These are phyloP conservation scores for Andrena flavipes DNA, from an alignment of 2,888 invertebrate genomes.

Conservation along the genomic window DNA sequence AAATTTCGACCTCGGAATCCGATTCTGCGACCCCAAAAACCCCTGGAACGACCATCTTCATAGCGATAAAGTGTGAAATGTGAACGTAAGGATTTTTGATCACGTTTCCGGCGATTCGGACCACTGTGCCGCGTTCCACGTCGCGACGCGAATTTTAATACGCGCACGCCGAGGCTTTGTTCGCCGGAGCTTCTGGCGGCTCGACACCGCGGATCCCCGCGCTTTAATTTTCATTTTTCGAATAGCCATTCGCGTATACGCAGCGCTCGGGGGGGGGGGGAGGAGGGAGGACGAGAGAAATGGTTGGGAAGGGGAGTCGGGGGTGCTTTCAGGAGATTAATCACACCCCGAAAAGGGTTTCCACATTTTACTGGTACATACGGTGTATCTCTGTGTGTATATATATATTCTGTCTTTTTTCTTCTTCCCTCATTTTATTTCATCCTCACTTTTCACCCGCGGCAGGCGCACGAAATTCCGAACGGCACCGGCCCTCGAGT, in stretches of 20 bases:
- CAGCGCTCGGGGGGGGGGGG: background rate
- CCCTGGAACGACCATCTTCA: too few relatives aligned
- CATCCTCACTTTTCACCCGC: conserved; percentile 28
- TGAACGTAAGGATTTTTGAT: too few relatives aligned
- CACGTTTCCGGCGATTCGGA: too few relatives aligned
- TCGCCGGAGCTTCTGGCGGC: background rate
- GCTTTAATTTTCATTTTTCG: conserved; percentile 29
- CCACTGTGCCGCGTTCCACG: too few relatives aligned
- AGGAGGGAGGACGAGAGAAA: conserved; percentile 1
- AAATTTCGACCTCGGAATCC: too few relatives aligned
- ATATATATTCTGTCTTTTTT: conserved; percentile 13
- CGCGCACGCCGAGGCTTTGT: background rate
- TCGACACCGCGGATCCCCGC: background rate
- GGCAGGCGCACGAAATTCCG: conserved; percentile 51
- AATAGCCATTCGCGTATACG: background rate
- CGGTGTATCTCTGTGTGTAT: conserved; percentile 5
- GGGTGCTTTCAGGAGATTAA: conserved; percentile 54
- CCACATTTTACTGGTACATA: conserved; percentile 44
- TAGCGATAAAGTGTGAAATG: too few relatives aligned
- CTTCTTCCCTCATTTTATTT: conserved; percentile 31
- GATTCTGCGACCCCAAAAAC: too few relatives aligned
- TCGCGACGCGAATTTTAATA: conserved; percentile 1
- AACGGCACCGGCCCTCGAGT: background rate
- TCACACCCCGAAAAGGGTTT: conserved; percentile 45
- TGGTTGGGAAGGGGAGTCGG: background rate